A percentile compares a stretch with the other conserved stretches of the same genome.
These are phyloP conservation scores for Festucalex cinctus DNA, from an alignment of 2,113 vertebrate genomes.

Conservation along the genomic window DNA sequence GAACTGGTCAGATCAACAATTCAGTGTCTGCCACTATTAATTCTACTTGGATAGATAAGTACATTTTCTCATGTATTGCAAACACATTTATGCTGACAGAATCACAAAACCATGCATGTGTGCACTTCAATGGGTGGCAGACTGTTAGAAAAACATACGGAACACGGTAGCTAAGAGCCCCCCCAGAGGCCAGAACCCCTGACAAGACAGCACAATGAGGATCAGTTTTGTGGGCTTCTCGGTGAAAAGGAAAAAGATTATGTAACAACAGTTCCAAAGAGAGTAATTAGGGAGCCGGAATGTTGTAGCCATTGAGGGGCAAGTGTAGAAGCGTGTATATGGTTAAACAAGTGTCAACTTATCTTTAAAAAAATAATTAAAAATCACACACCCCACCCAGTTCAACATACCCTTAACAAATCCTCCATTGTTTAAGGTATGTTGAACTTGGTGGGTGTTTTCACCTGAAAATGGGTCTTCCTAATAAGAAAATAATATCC, in stretches of 20 bases:
- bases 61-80: background rate
- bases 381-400: background rate
- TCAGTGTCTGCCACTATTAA: background rate
- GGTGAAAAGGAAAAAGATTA: slow-evolving; percentile 47
- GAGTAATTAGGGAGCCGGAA: slow-evolving; percentile 28
- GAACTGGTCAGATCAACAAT: background rate
- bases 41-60: background rate
- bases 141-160: slow-evolving; percentile 20
- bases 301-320: slow-evolving; percentile 14
- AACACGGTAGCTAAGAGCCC: slow-evolving; percentile 36
- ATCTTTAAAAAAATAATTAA: background rate
- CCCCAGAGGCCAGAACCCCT: slow-evolving; percentile 12
- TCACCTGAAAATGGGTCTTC: too few species aligned
- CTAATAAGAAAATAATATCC: too few species aligned
- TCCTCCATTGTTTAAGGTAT: background rate
- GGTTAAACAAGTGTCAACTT: background rate
- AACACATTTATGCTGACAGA: slow-evolving; percentile 9
- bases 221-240: slow-evolving; percentile 27
- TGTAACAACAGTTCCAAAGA: slow-evolving; percentile 40
- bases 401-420: background rate
- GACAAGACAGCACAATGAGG: slow-evolving; percentile 37
- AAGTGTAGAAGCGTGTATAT: background rate
- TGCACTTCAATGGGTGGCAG: slow-evolving; percentile 26
- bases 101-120: background rate
- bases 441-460: background rate